A percentile compares a stretch with the other conserved stretches of the same genome.
These are phyloP conservation scores for Bombus soroeensis DNA, from an alignment of 1,140 invertebrate species.

Conservation along the genomic window DNA sequence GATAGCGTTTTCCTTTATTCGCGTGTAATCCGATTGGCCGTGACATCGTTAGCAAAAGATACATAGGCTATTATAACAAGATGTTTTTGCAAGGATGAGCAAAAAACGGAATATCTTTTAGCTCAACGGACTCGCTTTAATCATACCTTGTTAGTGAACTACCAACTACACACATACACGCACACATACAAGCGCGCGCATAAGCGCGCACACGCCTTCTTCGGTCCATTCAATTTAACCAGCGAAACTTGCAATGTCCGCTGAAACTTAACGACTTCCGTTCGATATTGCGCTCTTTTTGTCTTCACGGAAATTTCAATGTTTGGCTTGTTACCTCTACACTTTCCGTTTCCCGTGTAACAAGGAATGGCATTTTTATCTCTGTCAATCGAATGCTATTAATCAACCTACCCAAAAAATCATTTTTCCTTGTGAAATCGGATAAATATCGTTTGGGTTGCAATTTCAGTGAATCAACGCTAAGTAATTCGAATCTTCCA, in stretches of 20 bases:
- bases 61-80: conserved; percentile 1
- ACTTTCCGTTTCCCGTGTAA: background rate
- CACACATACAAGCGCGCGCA: too few species aligned
- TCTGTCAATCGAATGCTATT: background rate
- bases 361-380: background rate
- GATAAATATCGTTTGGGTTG: background rate
- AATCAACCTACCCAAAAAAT: background rate
- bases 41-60: conserved; percentile 22
- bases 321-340: background rate
- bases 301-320: background rate
- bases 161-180: background rate
- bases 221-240: background rate
- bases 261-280: background rate
- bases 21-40: conserved; percentile 1
- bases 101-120: background rate
- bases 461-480: background rate
- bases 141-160: conserved; percentile 24
- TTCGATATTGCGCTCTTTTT: background rate
- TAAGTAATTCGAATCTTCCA: background rate
- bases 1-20: background rate
- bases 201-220: background rate
- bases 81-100: background rate
- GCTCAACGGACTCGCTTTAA: background rate
- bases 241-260: background rate
- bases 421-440: background rate